These are phyloP conservation scores for Ivindomyrus marchei DNA, from an alignment of 2,113 vertebrate species.

Conservation along the genomic window DNA sequence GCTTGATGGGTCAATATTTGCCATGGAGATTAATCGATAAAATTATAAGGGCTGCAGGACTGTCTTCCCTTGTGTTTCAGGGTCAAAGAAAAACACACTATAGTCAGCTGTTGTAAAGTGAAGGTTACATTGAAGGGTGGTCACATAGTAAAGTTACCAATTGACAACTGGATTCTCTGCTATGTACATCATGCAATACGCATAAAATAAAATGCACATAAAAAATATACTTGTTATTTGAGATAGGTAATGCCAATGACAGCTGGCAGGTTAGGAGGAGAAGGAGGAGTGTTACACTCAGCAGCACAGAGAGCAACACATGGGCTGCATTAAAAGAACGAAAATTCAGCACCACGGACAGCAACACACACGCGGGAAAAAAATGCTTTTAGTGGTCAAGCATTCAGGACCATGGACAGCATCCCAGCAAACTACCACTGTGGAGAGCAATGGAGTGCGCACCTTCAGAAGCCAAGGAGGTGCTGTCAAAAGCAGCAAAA, in stretches of 20 bases:
- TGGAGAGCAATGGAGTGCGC: neutral
- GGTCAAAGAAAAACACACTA: neutral
- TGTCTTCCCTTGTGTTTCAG: neutral
- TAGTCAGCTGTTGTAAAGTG: neutral
- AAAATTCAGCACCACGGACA: neutral
- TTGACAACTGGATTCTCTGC: neutral
- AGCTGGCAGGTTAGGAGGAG: neutral
- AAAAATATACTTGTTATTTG: neutral
- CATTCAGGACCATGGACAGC: neutral
- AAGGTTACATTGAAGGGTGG: neutral
- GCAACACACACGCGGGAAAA: too few species aligned
- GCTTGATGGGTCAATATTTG: conserved; percentile 12
- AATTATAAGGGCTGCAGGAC: neutral
- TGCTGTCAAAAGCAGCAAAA: neutral
- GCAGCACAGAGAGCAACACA: neutral
- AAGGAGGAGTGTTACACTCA: neutral
- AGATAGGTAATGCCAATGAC: neutral
- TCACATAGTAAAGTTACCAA: neutral
- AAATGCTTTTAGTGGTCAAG: too few species aligned
- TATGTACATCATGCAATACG: neutral
- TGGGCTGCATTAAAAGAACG: too few species aligned
- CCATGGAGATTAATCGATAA: neutral
- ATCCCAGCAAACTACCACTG: neutral
- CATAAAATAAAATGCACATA: too few species aligned
- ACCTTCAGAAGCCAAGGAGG: neutral